Base-by-base conservation (phyloP, 2,113 vertebrate species). In the Myrmophylax atrothorax region DNA sequence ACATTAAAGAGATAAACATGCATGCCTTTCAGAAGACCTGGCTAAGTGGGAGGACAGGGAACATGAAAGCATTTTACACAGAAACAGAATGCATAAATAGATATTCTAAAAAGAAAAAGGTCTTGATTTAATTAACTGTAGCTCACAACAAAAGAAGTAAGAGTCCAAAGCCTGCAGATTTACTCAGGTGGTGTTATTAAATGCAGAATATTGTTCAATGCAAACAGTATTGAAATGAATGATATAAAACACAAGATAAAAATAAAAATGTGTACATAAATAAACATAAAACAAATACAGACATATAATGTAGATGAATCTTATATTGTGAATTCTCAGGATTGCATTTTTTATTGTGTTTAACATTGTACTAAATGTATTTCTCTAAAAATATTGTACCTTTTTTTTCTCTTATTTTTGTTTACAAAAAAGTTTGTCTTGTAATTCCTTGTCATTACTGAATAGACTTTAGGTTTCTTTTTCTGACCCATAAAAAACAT, bases 1-100 rank as follows among this genome's bases (percentile, higher is more conserved):
- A 91, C 68, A 76, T 85, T 95, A 93, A 85, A 93, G 59, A 91
- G 77, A 94, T 90, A 94, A 97, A 95, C 82, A 90, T 53, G 25
- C 12, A 0, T 80, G 85, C 35, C 90, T 94, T 96, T 94, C 79
- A 87, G 81, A 94, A 90, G 85, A 93, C 76, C 49, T 83, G 70
- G 24, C 42, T 91, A 82, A 92, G 81, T 89, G 85, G 90, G 89
- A 97, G 73, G 62, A 93, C 73, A 91, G 76, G 85, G 53, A 96
- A 90, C 63, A 94, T 89, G 86, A 97, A 97, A 94, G 67, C 44
- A 75, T 96, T 93, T 90, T 69, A 89, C 60, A 69, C 76, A 42
- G 75, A 92, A 95, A 84, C 26, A 56, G 37, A 6, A 1, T 67
- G 44, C 87, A 84, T 72, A 94, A 94, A 94, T 79, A 93, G 73